These are phyloP conservation scores for Agrypnia vestita DNA, from an alignment of 1,140 invertebrate species.

Conservation along the genomic window DNA sequence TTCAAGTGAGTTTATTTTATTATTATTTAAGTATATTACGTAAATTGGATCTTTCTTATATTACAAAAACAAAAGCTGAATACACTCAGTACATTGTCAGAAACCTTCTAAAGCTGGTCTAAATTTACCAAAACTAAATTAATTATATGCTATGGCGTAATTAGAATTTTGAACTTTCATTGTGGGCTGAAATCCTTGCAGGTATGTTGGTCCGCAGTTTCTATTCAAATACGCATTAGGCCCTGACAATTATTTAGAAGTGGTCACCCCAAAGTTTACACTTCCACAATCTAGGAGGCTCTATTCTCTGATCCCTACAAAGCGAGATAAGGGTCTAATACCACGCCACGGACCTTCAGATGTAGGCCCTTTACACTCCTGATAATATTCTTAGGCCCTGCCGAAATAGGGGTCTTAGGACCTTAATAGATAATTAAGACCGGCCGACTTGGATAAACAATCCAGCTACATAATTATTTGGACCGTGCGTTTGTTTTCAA, in stretches of 20 bases:
- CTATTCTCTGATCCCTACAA: conserved; percentile 44
- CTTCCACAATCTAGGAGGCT: conserved; percentile 26
- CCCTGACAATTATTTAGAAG: conserved; percentile 37
- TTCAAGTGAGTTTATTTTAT: too few species aligned
- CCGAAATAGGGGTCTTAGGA: conserved; percentile 49
- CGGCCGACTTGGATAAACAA: conserved; percentile 47
- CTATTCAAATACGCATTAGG: conserved; percentile 44
- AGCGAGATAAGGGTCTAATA: conserved; percentile 54
- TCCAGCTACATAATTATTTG: conserved; percentile 45
- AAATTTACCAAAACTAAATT: conserved; percentile 36
- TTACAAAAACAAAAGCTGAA: too few species aligned
- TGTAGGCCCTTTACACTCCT: conserved; percentile 44
- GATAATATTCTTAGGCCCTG: conserved; percentile 56
- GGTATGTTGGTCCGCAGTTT: conserved; percentile 20
- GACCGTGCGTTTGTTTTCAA: conserved; percentile 38
- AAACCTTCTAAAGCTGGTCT: neutral
- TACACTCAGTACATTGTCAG: too few species aligned
- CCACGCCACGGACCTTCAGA: conserved; percentile 19
- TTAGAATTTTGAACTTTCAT: conserved; percentile 29
- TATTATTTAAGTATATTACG: too few species aligned
- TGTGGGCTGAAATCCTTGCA: conserved; percentile 25
- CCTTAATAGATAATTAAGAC: conserved; percentile 60
- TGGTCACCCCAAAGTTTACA: conserved; percentile 38
- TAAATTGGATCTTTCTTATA: too few species aligned
- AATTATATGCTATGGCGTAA: conserved; percentile 37